A percentile compares a stretch with the other conserved stretches of the same genome.
phyloP scores from a whole-genome alignment of 2,888 invertebrate genomes.

The Pilophorus perplexus region DNA sequence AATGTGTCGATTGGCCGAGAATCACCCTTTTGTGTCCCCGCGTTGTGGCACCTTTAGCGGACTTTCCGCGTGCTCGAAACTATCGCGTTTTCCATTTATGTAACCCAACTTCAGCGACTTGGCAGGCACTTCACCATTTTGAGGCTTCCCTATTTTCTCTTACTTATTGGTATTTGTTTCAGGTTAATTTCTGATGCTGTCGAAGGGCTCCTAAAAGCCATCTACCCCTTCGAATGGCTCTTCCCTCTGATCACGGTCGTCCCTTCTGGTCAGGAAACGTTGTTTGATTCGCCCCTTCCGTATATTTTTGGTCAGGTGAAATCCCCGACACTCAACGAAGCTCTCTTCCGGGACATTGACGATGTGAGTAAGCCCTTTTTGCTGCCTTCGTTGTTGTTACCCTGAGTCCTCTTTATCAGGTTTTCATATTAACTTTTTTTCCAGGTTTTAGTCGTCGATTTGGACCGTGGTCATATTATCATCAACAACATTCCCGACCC shows the following conservation, averaged over 20 bases:
- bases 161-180: too few relatives aligned
- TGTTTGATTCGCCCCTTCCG: conserved; percentile 71
- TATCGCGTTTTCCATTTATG: too few relatives aligned
- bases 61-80: too few relatives aligned
- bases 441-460: conserved; percentile 72
- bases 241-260: conserved; percentile 76
- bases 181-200: conserved; percentile 71
- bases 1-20: too few relatives aligned
- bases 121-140: too few relatives aligned
- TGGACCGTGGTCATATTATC: conserved; percentile 64
- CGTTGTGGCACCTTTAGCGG: too few relatives aligned
- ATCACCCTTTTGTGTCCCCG: too few relatives aligned
- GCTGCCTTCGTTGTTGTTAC: neutral
- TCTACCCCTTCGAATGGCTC: conserved; percentile 83
- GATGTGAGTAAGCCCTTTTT: conserved; percentile 58
- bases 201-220: conserved; percentile 68
- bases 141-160: too few relatives aligned
- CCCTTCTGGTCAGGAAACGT: conserved; percentile 62
- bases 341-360: conserved; percentile 54
- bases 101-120: too few relatives aligned
- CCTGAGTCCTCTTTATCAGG: too few relatives aligned
- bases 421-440: too few relatives aligned
- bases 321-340: conserved; percentile 39
- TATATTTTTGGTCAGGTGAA: conserved; percentile 70
- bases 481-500: conserved; percentile 56